Percentiles rank a stretch among this genome's conserved stretches.
phyloP scores from a whole-genome alignment of 2,888 invertebrate genomes.

The Torymus aiolomorphi region DNA sequence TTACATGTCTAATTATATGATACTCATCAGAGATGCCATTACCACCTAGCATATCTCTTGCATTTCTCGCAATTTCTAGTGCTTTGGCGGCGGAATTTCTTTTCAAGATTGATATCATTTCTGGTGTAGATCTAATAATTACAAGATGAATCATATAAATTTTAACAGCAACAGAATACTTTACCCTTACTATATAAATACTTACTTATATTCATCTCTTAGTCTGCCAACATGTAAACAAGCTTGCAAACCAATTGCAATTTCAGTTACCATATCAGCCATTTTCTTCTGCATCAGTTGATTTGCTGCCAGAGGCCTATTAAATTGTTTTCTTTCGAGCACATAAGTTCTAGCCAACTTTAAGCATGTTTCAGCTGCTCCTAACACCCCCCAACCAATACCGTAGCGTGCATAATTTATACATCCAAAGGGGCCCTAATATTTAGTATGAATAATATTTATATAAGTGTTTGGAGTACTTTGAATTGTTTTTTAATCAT shows the following conservation, averaged over 20 bases:
- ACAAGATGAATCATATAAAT: no score
- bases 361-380: slow-evolving; percentile 96
- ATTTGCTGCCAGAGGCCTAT: slow-evolving; percentile 93
- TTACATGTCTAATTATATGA: slow-evolving; percentile 95
- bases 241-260: slow-evolving; percentile 90
- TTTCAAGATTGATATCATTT: slow-evolving; percentile 97
- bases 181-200: not conserved
- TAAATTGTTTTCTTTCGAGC: slow-evolving; percentile 94
- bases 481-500: not conserved
- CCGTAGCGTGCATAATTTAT: slow-evolving; percentile 98
- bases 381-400: slow-evolving; percentile 97
- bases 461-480: no score
- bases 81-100: slow-evolving; percentile 97
- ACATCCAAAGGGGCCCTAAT: slow-evolving; percentile 93
- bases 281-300: slow-evolving; percentile 98
- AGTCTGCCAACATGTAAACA: slow-evolving; percentile 93
- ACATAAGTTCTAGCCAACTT: slow-evolving; percentile 92
- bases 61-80: slow-evolving; percentile 90
- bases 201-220: slow-evolving; percentile 87
- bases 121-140: slow-evolving; percentile 81
- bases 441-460: not conserved
- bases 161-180: no score
- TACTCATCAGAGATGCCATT: slow-evolving; percentile 99
- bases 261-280: slow-evolving; percentile 97
- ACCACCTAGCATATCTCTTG: slow-evolving; percentile 97